Base-by-base conservation (phyloP, 2,113 vertebrate species). In the Raja brachyura region DNA sequence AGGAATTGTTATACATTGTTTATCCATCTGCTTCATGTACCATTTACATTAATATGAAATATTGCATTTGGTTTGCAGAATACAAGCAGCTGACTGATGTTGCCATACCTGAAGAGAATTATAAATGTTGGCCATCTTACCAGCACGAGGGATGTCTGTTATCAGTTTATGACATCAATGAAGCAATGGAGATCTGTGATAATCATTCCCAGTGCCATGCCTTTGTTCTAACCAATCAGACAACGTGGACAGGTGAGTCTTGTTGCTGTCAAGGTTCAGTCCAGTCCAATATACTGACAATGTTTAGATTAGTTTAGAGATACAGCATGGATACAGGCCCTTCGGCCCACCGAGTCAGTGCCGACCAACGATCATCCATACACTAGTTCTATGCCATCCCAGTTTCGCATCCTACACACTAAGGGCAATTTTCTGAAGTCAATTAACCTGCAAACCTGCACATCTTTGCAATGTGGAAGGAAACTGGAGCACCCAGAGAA, bases 111-210 rank as follows among this genome's bases (percentile, higher is more conserved):
- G 95, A 95, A 76, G 97, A 97, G 56, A 96, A 98, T 95, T 98
- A 98, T 95, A 97, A 96, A 93, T 98, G 98, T 94, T 98, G 98
- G 98, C 98, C 97, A 0, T 98, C 98, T 66, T 97, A 98, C 94
- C 97, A 97, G 83, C 98, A 98, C 0, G 97, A 97, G 2, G 95
- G 96, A 94, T 98, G 98, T 93, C 96, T 98, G 66, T 97, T 98
- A 78, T 98, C 98, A 0, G 97, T 98, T 78, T 97, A 97, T 93
- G 96, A 95, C 0, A 56, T 97, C 93, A 95, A 86, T 0, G 97
- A 98, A 94, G 98, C 98, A 16, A 94, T 97, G 0, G 96, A 96
- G 0, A 94, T 98, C 93, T 98, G 98, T 73, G 97, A 98, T 94
- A 97, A 96, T 94, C 97, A 98, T 93, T 94, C 96, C 25, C 97